phyloP scores from a whole-genome alignment of 2,888 invertebrate species.

The Hyppa rectilinea region DNA sequence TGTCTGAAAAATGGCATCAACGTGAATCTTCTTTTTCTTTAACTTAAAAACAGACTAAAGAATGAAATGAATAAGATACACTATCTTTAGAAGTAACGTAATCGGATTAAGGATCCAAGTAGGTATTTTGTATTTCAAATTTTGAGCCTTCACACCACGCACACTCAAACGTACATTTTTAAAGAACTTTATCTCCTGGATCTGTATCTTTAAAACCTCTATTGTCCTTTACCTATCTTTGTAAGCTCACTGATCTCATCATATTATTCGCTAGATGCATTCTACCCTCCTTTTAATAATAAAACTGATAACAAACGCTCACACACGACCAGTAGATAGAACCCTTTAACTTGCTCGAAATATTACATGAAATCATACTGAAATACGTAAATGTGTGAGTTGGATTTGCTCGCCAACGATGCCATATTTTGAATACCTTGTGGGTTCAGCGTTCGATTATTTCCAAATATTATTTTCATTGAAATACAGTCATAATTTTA shows the following conservation, averaged over 20 bases:
- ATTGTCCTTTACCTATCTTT: too few relatives aligned
- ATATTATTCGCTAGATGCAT: conserved; percentile 41
- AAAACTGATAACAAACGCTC: conserved; percentile 47
- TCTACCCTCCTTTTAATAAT: conserved; percentile 29
- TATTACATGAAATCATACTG: conserved; percentile 46
- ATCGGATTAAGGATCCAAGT: background rate
- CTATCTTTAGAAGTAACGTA: background rate
- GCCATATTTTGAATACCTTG: background rate
- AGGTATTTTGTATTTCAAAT: background rate
- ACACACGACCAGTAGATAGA: conserved; percentile 31
- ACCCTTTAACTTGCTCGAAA: conserved; percentile 50
- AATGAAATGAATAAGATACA: too few relatives aligned
- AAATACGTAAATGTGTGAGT: conserved; percentile 12
- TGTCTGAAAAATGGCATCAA: background rate
- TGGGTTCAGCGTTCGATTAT: background rate
- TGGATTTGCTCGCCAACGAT: background rate
- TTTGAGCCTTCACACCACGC: background rate
- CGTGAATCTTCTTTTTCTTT: background rate
- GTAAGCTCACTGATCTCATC: conserved; percentile 33
- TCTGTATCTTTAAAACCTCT: conserved; percentile 5
- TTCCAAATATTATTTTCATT: background rate
- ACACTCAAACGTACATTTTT: conserved; percentile 13
- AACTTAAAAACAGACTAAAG: background rate
- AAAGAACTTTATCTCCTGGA: conserved; percentile 8
- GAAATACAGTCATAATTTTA: background rate